Evolutionary conservation across 2,113 vertebrate genomes (phyloP).

Genomic region (Amphiprion ocellaris): DNA sequence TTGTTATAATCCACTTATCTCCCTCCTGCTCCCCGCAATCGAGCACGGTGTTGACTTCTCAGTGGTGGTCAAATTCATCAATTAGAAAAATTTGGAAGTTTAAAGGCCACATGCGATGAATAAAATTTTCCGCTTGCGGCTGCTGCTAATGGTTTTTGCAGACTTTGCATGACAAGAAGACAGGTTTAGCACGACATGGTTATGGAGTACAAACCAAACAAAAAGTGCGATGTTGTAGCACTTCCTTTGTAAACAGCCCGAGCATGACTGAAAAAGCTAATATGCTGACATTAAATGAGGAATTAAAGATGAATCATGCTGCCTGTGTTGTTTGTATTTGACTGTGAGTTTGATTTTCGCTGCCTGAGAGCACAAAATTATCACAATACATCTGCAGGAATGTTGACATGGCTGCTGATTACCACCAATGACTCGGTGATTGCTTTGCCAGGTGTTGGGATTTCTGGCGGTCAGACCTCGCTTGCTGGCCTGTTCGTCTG

Average conservation of each 20-base stretch:
- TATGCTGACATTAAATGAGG: slow-evolving; percentile 35
- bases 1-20: slow-evolving; percentile 54
- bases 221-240: slow-evolving; percentile 34
- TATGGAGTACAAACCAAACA: slow-evolving; percentile 47
- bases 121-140: slow-evolving; percentile 49
- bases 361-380: slow-evolving; percentile 44
- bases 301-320: slow-evolving; percentile 49
- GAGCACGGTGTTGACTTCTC: slow-evolving; percentile 41
- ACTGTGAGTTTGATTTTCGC: slow-evolving; percentile 25
- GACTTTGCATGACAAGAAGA: slow-evolving; percentile 47
- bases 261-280: slow-evolving; percentile 13
- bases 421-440: slow-evolving; percentile 55
- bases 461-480: slow-evolving; percentile 49
- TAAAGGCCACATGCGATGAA: slow-evolving; percentile 42
- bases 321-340: slow-evolving; percentile 46
- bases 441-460: slow-evolving; percentile 64
- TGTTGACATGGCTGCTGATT: slow-evolving; percentile 59
- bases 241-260: slow-evolving; percentile 25
- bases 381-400: slow-evolving; percentile 57
- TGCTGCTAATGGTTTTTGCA: slow-evolving; percentile 60
- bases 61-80: slow-evolving; percentile 59
- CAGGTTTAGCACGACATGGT: slow-evolving; percentile 38
- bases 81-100: slow-evolving; percentile 43
- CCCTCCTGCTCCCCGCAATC: slow-evolving; percentile 45
- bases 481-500: slow-evolving; percentile 38